Base-by-base conservation (phyloP, 2,797 vertebrate genomes). In the Megalops cyprinoides region DNA sequence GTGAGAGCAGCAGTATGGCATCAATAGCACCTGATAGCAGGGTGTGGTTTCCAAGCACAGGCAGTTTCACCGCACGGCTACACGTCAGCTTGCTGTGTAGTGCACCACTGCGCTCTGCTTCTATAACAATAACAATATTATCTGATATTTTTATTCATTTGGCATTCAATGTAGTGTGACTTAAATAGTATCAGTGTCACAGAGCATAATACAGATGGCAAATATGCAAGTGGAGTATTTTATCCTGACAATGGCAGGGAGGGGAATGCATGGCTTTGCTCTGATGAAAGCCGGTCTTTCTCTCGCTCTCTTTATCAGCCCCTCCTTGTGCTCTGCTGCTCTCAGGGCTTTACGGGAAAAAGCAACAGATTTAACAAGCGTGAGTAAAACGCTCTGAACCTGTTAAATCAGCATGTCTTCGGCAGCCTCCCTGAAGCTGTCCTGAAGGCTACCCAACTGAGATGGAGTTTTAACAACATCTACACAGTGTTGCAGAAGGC, bases 21-120 rank as follows among this genome's bases (percentile, higher is more conserved):
- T 82, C 80, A 65, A 78, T 31, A 51, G 67, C 48, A 79, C 79
- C 51, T n/a, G n/a, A n/a, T n/a, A n/a, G n/a, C n/a, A n/a, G n/a
- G n/a, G n/a, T n/a, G 76, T 34, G n/a, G 39, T 4, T 55, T 8
- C 28, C 46, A 25, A 37, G 18, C 12, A 15, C 49, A 4, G 20
- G 31, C 14, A 25, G 69, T 39, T 42, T 46, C 79, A 51, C n/a
- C 34, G 18, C 37, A 12, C 12, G 25, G 25, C 28, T 20, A 14
- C 48, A 0, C 44, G 25, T 51, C 15, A 28, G 44, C 8, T 75
- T 34, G 14, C 73, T 34, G 44, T 8, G 44, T 18, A 1, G 10
- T 51, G 73, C 4, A 14, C 48, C 44, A 1, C n/a, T 51, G 39
- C 28, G 14, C 20, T 46, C 48, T 25, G 18, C 46, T 49, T 4